phyloP scores from a whole-genome alignment of 1,140 invertebrate genomes.

The Paraescarpia echinospica region DNA sequence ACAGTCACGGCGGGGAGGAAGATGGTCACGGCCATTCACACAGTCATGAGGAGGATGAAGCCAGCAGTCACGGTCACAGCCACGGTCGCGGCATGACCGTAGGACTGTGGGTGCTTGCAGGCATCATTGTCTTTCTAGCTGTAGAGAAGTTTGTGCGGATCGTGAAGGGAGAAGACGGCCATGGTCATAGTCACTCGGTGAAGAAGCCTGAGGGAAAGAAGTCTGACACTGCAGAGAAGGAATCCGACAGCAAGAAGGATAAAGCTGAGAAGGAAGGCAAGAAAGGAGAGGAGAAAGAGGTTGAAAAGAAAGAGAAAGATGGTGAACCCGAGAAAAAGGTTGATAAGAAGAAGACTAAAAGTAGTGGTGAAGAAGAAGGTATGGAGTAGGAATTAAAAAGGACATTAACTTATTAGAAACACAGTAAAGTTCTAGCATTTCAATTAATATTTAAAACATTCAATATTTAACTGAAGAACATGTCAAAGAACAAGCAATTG shows the following conservation, averaged over 20 bases:
- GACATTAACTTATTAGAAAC: no score
- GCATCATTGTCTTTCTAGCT: slow-evolving; percentile 88
- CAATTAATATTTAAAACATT: no score
- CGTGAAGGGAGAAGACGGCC: slow-evolving; percentile 74
- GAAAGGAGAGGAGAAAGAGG: slow-evolving; percentile 23
- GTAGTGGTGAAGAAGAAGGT: neutral
- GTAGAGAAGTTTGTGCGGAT: slow-evolving; percentile 91
- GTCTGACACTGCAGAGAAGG: slow-evolving; percentile 41
- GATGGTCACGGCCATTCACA: slow-evolving; percentile 63
- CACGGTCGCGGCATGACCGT: slow-evolving; percentile 72
- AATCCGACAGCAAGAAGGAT: slow-evolving; percentile 54
- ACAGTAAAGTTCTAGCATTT: no score
- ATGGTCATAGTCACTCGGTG: slow-evolving; percentile 43
- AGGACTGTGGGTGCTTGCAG: slow-evolving; percentile 84
- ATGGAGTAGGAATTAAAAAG: neutral
- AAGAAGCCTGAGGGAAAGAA: slow-evolving; percentile 21
- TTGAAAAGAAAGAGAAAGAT: slow-evolving; percentile 22
- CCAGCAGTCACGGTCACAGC: slow-evolving; percentile 61
- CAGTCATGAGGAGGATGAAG: slow-evolving; percentile 61
- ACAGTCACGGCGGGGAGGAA: slow-evolving; percentile 43
- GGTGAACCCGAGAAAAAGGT: slow-evolving; percentile 32
- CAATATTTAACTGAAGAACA: no score
- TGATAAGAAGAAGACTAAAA: slow-evolving; percentile 21
- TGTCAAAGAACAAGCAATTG: no score
- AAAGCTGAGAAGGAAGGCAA: neutral